Evolutionary conservation across 2,797 vertebrate species (phyloP), one percentile per base, ranked within the genome.

Genomic region (Schizothorax lantsangensis): DNA sequence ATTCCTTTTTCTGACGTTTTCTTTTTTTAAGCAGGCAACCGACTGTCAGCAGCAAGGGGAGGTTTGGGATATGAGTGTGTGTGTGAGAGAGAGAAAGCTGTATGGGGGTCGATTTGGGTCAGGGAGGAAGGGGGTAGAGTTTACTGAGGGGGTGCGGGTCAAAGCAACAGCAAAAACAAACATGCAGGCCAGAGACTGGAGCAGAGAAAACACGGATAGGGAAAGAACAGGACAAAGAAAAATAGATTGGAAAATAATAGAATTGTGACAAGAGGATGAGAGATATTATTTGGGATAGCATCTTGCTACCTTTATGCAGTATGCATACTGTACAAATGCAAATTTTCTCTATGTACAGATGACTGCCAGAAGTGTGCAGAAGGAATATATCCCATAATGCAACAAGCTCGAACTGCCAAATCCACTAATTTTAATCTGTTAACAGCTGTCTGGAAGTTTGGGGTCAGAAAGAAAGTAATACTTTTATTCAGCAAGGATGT

Each of bases 151-250:
- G 40, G 81, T 66, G 59, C 23, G 12, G 71, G 81, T 78, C 36
- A 78, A 74, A 81, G 75, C 54, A 72, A 85, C 69, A 81, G 40
- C 30, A 59, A 87, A 89, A 86, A 82, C 81, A 89, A 89, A 85
- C 54, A 71, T 5, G 10, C 62, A 54, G 75, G 83, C 52, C 84
- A 83, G 30, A 75, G 77, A 87, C 26, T 74, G 62, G 33, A 77
- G 69, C 45, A 59, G 26, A 84, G 38, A 77, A 72, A 73, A 78
- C 54, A 52, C 3, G 10, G 19, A 81, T 49, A 47, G 30, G 62
- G 26, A 73, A 79, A 87, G 40, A 77, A 52, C 26, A 21, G 15
- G 30, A 71, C 8, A 75, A 33, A 77, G 21, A 49, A 81, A 59
- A 15, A 82, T 30, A 79, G 40, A 78, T 26, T 19, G 54, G 12